phyloP scores from a whole-genome alignment of 2,113 vertebrate genomes.

The Sinocyclocheilus rhinocerous region DNA sequence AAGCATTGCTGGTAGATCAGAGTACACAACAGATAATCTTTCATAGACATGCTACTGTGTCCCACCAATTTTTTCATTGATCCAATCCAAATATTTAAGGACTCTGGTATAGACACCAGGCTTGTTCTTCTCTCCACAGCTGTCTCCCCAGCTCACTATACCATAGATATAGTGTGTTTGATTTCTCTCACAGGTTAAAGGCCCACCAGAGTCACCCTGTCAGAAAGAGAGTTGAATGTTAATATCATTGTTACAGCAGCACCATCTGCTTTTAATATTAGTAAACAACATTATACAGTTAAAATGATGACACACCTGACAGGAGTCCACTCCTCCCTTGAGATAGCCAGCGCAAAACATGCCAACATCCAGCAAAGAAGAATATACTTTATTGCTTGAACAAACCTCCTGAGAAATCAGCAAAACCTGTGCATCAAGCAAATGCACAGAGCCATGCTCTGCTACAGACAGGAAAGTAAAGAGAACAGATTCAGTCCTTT shows the following conservation, averaged over 20 bases:
- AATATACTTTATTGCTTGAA: constrained; percentile 71
- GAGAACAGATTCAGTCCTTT: background rate
- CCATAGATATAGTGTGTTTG: constrained; percentile 78
- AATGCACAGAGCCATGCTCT: constrained; percentile 67
- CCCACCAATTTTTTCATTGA: constrained; percentile 71
- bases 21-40: background rate
- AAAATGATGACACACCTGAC: constrained; percentile 79
- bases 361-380: constrained; percentile 71
- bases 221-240: constrained; percentile 39
- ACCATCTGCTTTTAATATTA: background rate
- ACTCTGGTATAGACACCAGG: constrained; percentile 90
- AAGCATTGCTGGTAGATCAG: background rate
- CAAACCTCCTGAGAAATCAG: constrained; percentile 83
- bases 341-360: constrained; percentile 94
- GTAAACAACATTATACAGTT: background rate
- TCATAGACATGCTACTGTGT: background rate
- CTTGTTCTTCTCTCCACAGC: constrained; percentile 82
- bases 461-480: constrained; percentile 58
- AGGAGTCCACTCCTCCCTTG: constrained; percentile 82
- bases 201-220: constrained; percentile 95
- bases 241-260: background rate
- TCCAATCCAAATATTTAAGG: constrained; percentile 82
- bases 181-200: constrained; percentile 81
- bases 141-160: constrained; percentile 93
- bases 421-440: constrained; percentile 85